Evolutionary conservation across 2,797 vertebrate species (phyloP).

Genomic region (Myiotriccus ornatus): DNA sequence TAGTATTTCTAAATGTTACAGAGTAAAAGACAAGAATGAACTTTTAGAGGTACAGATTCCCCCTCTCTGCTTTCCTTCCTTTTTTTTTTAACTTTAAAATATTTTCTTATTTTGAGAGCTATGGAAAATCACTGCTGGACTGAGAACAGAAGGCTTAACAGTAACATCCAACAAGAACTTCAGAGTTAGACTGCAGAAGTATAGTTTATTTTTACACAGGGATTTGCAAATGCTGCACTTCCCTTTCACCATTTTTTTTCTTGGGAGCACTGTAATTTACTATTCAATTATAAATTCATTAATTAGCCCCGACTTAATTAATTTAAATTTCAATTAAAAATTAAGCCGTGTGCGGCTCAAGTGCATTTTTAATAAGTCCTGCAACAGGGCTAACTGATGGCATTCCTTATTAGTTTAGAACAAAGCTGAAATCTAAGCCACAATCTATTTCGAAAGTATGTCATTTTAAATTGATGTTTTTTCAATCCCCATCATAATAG

Average conservation of each 20-base stretch:
- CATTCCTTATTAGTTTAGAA: constrained; percentile 62
- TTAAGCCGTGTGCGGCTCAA: constrained; percentile 58
- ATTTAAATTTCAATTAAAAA: constrained; percentile 76
- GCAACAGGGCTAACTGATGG: constrained; percentile 61
- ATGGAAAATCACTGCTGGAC: constrained; percentile 18
- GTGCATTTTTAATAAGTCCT: constrained; percentile 65
- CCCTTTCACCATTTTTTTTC: constrained; percentile 40
- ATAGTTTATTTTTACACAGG: constrained; percentile 26
- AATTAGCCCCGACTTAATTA: constrained; percentile 77
- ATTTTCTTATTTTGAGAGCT: not conserved
- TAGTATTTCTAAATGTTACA: not conserved
- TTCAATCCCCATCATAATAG: constrained; percentile 44
- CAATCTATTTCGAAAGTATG: constrained; percentile 62
- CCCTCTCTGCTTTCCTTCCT: no score
- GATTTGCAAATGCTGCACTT: constrained; percentile 62
- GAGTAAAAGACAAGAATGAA: not conserved
- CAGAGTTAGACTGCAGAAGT: constrained; percentile 23
- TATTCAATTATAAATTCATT: constrained; percentile 72
- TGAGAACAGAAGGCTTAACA: not conserved
- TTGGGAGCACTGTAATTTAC: constrained; percentile 68
- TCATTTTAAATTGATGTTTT: constrained; percentile 60
- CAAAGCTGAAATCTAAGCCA: constrained; percentile 59
- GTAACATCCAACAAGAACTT: constrained; percentile 10
- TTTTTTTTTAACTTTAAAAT: not conserved
- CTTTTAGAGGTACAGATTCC: not conserved